Conservation (phyloP, 53 echinoderm and acorn worm genomes). For the Mesocentrotus franciscanus region DNA sequence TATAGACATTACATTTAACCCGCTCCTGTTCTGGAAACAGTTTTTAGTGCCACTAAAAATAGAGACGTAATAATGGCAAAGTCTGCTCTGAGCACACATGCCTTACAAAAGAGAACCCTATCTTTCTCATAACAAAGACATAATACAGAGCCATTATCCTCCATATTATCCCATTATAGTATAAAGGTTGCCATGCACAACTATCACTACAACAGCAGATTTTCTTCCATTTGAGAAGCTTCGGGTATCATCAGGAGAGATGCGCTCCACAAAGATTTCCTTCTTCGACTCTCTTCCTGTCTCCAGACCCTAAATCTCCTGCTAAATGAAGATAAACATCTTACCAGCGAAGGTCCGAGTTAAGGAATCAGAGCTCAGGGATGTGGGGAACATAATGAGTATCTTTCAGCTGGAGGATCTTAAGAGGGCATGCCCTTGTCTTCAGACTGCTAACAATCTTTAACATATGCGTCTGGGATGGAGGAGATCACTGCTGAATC, state of each 20-base stretch:
- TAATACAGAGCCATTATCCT: not conserved
- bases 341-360: not conserved
- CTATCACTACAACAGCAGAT: constrained; percentile 17
- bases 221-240: not conserved
- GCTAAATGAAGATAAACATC: constrained; percentile 51
- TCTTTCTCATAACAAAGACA: not conserved
- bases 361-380: not conserved
- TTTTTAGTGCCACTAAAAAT: not conserved
- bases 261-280: constrained; percentile 19
- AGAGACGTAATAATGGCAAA: not conserved
- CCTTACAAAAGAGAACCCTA: not conserved
- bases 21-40: not conserved
- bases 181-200: not conserved
- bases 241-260: constrained; percentile 7
- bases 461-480: constrained; percentile 27
- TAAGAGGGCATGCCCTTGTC: constrained; percentile 44
- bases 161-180: not conserved
- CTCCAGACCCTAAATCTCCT: constrained; percentile 35
- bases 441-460: constrained; percentile 24
- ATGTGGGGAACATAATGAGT: constrained; percentile 7
- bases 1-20: not conserved
- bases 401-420: constrained; percentile 48
- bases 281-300: not conserved
- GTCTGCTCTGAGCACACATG: not conserved
- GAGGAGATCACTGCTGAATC: constrained; percentile 3